A percentile compares a stretch with the other conserved stretches of the same genome.
phyloP scores from a whole-genome alignment of 2,113 vertebrate genomes.

The Odocoileus virginianus region DNA sequence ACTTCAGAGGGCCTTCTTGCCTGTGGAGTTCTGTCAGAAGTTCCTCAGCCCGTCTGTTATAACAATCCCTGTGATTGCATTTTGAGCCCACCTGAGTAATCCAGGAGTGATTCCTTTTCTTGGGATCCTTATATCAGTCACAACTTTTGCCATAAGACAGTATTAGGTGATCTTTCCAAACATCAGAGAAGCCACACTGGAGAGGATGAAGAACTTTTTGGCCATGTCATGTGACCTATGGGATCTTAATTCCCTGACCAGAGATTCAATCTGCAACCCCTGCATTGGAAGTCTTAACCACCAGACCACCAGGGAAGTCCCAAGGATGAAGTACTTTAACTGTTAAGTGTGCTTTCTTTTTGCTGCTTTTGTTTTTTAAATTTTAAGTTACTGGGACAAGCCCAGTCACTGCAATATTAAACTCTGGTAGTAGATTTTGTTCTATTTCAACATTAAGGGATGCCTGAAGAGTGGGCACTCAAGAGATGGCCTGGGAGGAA shows the following conservation, averaged over 20 bases:
- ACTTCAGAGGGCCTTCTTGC: not conserved
- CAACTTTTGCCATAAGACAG: not conserved
- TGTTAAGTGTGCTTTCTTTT: not conserved
- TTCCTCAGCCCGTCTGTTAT: not conserved
- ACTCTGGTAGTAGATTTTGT: conserved; percentile 17
- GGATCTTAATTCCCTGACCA: not conserved
- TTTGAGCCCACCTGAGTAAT: not conserved
- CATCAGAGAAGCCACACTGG: conserved; percentile 71
- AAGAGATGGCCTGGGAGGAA: not conserved
- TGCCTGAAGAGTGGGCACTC: not conserved
- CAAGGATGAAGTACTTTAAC: conserved; percentile 55
- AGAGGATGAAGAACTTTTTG: conserved; percentile 33
- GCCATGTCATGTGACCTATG: not conserved
- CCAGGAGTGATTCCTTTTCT: not conserved
- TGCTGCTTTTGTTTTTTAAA: not conserved
- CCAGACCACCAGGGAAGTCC: not conserved
- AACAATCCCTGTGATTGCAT: not conserved
- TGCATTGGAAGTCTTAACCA: not conserved
- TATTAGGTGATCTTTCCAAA: conserved; percentile 68
- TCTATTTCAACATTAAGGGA: not conserved
- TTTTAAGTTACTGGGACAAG: conserved; percentile 24
- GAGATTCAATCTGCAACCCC: not conserved
- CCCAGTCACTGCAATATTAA: not conserved
- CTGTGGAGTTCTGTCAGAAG: not conserved
- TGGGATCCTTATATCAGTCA: not conserved